phyloP scores from a whole-genome alignment of 2,113 vertebrate genomes.

The Diadophis punctatus region DNA sequence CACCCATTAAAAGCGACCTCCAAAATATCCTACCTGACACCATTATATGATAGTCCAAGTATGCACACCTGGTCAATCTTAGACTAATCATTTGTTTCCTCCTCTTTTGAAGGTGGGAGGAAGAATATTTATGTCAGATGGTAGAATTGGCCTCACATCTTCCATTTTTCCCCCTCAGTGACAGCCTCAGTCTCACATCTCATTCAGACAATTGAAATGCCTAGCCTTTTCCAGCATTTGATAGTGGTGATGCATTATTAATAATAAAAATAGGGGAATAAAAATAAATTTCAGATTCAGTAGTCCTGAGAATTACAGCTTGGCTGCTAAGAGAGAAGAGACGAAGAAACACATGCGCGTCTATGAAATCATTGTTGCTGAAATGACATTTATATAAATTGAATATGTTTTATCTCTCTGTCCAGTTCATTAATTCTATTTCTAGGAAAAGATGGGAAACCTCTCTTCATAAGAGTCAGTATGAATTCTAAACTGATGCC shows the following conservation, averaged over 20 bases:
- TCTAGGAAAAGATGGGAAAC: background rate
- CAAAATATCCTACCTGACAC: background rate
- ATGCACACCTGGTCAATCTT: background rate
- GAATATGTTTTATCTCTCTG: conserved; percentile 23
- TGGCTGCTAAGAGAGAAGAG: background rate
- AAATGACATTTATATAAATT: background rate
- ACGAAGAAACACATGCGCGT: background rate
- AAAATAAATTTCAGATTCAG: background rate
- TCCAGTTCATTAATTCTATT: background rate
- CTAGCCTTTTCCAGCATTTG: background rate
- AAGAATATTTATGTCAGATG: background rate
- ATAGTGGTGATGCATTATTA: background rate
- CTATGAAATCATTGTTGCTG: background rate
- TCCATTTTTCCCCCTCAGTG: background rate
- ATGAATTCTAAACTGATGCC: conserved; percentile 24
- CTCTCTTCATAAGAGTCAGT: background rate
- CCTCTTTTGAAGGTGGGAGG: background rate
- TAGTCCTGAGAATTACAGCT: background rate
- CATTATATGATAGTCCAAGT: background rate
- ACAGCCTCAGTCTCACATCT: background rate
- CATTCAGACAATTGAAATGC: background rate
- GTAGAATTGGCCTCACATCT: background rate
- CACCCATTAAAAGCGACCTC: background rate
- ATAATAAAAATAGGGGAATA: background rate
- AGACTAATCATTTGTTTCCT: background rate